Percentiles rank a stretch among this genome's conserved stretches.
Evolutionary conservation across 53 echinoderm and acorn worm species (phyloP).

Genomic region (Astropecten irregularis): DNA sequence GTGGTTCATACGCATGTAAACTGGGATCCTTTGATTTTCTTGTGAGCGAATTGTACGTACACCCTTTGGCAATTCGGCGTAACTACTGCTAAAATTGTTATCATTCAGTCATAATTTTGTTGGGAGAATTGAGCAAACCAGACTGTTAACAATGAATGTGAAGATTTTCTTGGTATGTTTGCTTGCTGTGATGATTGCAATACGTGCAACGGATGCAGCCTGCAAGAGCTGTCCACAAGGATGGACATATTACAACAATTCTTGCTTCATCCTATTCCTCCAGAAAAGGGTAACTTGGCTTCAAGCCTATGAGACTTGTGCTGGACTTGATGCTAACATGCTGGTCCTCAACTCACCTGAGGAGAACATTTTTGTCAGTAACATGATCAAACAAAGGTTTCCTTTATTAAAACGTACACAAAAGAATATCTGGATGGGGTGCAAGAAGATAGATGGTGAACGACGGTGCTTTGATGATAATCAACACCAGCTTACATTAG

Average conservation of each 20-base stretch:
- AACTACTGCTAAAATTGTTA: no score
- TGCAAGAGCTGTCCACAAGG: neutral
- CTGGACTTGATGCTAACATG: neutral
- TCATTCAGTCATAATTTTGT: no score
- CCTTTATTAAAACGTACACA: no score
- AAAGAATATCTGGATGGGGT: neutral
- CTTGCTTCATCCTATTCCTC: neutral
- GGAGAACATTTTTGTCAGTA: neutral
- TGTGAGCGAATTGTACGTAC: no score
- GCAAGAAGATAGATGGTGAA: neutral
- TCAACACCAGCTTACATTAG: neutral
- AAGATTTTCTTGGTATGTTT: neutral
- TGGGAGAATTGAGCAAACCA: no score
- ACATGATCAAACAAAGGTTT: neutral
- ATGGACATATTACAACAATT: neutral
- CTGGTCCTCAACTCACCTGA: neutral
- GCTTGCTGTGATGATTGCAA: neutral
- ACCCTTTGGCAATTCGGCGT: no score
- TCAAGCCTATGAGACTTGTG: neutral
- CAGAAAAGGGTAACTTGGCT: neutral
- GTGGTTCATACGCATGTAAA: no score
- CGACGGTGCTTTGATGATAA: conserved; percentile 1
- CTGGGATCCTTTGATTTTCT: no score
- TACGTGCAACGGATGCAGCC: neutral
- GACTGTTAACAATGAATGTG: neutral